Conservation (phyloP, 2,113 vertebrate species). For the Cervus canadensis region DNA sequence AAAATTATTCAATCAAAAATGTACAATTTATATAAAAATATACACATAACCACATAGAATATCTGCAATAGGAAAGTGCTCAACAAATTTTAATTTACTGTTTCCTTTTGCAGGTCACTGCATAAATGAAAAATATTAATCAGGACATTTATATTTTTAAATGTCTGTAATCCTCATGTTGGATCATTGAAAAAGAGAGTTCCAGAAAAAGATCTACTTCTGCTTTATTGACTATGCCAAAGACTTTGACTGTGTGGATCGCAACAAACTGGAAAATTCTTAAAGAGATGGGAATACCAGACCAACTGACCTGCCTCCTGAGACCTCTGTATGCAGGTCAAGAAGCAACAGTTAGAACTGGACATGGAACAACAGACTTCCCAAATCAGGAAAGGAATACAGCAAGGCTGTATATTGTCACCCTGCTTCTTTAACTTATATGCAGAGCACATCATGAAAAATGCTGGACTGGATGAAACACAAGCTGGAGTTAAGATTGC, state of each 20-base stretch:
- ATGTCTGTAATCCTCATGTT: background rate
- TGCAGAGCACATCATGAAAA: background rate
- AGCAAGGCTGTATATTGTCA: background rate
- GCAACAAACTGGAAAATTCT: background rate
- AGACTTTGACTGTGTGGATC: background rate
- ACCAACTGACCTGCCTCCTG: background rate
- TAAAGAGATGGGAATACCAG: background rate
- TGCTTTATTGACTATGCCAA: background rate
- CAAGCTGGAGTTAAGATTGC: background rate
- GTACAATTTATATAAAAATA: background rate
- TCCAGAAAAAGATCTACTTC: background rate
- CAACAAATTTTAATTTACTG: background rate
- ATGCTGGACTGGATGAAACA: background rate
- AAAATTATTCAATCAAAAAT: background rate
- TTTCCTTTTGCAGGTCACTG: background rate
- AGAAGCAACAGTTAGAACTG: background rate
- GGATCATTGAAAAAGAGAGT: background rate
- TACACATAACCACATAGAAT: background rate
- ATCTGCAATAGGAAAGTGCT: background rate
- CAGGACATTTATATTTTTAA: background rate
- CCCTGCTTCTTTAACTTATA: background rate
- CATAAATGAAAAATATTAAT: slow-evolving; percentile 9
- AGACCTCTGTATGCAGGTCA: background rate
- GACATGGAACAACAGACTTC: background rate
- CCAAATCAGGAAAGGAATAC: background rate